A percentile compares a stretch with the other conserved stretches of the same genome.
Evolutionary conservation across 2,113 vertebrate species (phyloP).

Genomic region (Trogon melanurus): DNA sequence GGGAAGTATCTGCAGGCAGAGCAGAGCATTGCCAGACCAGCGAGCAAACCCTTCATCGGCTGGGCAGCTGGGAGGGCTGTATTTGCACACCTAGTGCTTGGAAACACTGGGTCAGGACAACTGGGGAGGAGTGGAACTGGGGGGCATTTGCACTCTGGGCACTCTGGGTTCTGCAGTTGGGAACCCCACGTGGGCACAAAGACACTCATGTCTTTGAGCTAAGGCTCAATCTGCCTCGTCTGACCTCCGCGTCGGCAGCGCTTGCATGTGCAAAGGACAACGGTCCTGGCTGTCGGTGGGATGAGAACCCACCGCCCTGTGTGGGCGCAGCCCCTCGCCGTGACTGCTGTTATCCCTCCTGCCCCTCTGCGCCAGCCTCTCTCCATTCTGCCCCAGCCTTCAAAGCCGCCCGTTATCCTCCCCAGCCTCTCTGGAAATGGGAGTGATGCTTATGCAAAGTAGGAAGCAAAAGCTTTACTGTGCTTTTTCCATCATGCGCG

Average conservation of each 20-base stretch:
- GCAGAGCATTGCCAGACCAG: background rate
- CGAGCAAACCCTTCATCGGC: background rate
- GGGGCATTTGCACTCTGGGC: too few relatives aligned
- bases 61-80: background rate
- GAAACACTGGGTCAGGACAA: background rate
- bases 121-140: rapidly evolving
- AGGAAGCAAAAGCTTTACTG: background rate
- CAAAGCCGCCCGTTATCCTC: background rate
- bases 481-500: background rate
- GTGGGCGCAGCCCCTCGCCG: background rate
- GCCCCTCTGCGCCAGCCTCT: background rate
- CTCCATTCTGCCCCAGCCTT: background rate
- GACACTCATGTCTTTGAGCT: rapidly evolving
- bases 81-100: background rate
- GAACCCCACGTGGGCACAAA: rapidly evolving
- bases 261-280: rapidly evolving
- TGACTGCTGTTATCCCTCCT: too few relatives aligned
- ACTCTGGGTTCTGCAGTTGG: rapidly evolving
- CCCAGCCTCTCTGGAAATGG: background rate
- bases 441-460: background rate
- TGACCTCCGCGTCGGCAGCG: rapidly evolving
- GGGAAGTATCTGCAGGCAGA: background rate
- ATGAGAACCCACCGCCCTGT: rapidly evolving
- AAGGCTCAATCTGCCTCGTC: rapidly evolving
- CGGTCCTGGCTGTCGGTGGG: rapidly evolving